Percentiles rank a stretch among this genome's conserved stretches.
Evolutionary conservation across 30 jellyfish, hydroid and myxozoan species (phyloP).

Genomic region (Hydractinia symbiolongicarpus): DNA sequence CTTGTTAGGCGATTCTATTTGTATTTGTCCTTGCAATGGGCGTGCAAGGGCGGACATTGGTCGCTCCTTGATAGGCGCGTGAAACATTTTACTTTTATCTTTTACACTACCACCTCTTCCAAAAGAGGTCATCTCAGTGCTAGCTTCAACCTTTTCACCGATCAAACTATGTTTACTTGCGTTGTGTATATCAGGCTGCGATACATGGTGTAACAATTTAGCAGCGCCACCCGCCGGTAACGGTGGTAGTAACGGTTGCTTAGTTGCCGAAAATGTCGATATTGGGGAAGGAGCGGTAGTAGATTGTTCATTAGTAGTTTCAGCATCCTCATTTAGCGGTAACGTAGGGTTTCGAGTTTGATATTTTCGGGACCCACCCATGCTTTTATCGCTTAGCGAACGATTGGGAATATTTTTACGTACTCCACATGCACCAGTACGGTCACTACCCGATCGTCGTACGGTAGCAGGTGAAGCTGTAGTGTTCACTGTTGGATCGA

Average conservation of each 20-base stretch:
- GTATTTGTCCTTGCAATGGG: constrained; percentile 1
- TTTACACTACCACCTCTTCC: constrained; percentile 60
- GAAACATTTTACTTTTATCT: constrained; percentile 42
- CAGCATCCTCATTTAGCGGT: not conserved
- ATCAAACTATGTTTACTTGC: constrained; percentile 13
- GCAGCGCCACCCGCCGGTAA: constrained; percentile 10
- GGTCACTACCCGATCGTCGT: constrained; percentile 38
- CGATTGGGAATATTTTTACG: constrained; percentile 27
- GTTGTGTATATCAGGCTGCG: not conserved
- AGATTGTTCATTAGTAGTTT: not conserved
- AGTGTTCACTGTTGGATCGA: constrained; percentile 65
- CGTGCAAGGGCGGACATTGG: constrained; percentile 17
- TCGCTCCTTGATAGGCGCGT: constrained; percentile 22
- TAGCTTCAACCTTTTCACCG: constrained; percentile 32
- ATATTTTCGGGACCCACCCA: constrained; percentile 5
- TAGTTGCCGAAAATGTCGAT: not conserved
- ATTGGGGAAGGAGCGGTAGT: not conserved
- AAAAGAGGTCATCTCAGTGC: constrained; percentile 18
- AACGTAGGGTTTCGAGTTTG: not conserved
- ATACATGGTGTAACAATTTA: not conserved
- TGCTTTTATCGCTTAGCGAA: constrained; percentile 21
- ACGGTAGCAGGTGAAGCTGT: constrained; percentile 10
- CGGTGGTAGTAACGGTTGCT: constrained; percentile 26
- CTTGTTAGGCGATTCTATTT: constrained; percentile 20
- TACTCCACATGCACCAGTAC: constrained; percentile 6